phyloP scores from a whole-genome alignment of 2,113 vertebrate genomes.

The Archilochus colubris region DNA sequence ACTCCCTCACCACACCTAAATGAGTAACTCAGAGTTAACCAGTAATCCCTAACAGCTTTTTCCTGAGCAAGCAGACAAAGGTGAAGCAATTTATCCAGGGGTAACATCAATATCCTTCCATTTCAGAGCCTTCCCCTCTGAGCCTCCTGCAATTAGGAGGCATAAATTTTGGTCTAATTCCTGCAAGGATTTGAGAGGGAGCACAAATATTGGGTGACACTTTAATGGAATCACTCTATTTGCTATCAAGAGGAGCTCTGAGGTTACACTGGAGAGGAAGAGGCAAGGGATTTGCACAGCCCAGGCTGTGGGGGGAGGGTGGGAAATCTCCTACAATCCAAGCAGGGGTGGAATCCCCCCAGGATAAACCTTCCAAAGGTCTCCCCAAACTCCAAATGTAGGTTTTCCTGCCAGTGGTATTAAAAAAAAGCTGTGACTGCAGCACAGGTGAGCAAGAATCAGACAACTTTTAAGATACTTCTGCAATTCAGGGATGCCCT shows the following conservation, averaged over 20 bases:
- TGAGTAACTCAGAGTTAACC: conserved; percentile 62
- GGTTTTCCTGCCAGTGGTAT: not conserved
- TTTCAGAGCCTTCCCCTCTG: not conserved
- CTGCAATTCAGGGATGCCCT: not conserved
- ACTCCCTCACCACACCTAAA: not conserved
- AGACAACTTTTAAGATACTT: not conserved
- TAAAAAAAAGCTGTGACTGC: not conserved
- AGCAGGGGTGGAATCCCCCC: fast-evolving
- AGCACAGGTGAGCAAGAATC: not conserved
- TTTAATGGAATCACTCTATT: not conserved
- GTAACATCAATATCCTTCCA: not conserved
- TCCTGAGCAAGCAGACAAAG: conserved; percentile 50
- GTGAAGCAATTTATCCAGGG: conserved; percentile 7
- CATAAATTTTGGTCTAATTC: not conserved
- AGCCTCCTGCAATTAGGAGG: conserved; percentile 33
- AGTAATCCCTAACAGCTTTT: conserved; percentile 23
- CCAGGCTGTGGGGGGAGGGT: not conserved
- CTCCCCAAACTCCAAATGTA: fast-evolving
- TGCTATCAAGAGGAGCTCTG: not conserved
- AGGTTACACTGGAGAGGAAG: not conserved
- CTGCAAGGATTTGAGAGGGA: not conserved
- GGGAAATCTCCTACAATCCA: not conserved
- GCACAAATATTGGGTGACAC: conserved; percentile 30
- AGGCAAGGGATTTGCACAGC: not conserved
- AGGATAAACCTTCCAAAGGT: not conserved